Evolutionary conservation across 1,140 invertebrate genomes (phyloP).

Genomic region (Trissolcus basalis): DNA sequence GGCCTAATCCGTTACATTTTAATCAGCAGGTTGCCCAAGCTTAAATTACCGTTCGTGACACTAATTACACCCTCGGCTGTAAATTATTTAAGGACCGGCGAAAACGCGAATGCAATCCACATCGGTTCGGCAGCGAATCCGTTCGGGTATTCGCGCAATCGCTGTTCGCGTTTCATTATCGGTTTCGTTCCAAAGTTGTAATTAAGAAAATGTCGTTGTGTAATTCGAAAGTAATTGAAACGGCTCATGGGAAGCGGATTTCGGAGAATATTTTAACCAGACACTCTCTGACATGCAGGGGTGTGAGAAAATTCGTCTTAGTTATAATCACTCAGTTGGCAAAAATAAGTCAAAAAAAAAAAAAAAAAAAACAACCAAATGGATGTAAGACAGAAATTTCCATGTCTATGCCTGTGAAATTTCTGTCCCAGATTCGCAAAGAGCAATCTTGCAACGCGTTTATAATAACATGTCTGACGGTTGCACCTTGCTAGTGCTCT

Average conservation of each 20-base stretch:
- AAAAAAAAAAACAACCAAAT: too few relatives aligned
- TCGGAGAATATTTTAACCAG: slow-evolving; percentile 10
- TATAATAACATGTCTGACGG: slow-evolving; percentile 62
- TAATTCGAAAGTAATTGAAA: slow-evolving; percentile 36
- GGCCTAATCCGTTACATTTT: slow-evolving; percentile 58
- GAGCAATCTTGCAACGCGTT: slow-evolving; percentile 60
- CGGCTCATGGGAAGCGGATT: too few relatives aligned
- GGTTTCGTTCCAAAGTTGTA: slow-evolving; percentile 22
- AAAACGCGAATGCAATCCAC: slow-evolving; percentile 53
- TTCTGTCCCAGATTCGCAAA: too few relatives aligned
- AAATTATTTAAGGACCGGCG: slow-evolving; percentile 63
- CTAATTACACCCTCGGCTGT: slow-evolving; percentile 62
- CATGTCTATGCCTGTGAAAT: too few relatives aligned
- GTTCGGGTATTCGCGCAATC: slow-evolving; percentile 33
- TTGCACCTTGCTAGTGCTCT: too few relatives aligned
- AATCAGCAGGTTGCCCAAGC: slow-evolving; percentile 62
- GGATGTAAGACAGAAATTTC: too few relatives aligned
- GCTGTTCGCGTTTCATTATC: slow-evolving; percentile 39
- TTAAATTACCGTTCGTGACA: slow-evolving; percentile 55
- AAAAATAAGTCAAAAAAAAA: too few relatives aligned
- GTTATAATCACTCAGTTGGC: too few relatives aligned
- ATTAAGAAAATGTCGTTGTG: slow-evolving; percentile 49
- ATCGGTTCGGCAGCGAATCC: slow-evolving; percentile 30
- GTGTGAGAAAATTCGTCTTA: slow-evolving; percentile 50
- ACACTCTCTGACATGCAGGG: slow-evolving; percentile 7